These are phyloP conservation scores for Notodonta dromedarius DNA, from an alignment of 2,888 invertebrate species.

Conservation along the genomic window DNA sequence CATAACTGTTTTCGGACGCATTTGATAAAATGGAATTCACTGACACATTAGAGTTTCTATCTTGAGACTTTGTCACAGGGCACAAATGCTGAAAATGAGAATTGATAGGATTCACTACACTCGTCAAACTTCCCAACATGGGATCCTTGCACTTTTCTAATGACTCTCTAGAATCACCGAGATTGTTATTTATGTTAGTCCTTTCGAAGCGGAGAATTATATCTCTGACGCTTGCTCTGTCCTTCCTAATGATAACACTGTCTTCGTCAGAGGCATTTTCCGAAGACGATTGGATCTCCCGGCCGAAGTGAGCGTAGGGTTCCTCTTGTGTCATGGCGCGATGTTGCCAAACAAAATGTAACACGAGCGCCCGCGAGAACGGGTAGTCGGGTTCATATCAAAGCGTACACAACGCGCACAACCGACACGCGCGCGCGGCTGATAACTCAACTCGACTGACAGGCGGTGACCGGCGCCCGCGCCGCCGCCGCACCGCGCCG, in stretches of 20 bases:
- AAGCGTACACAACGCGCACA: constrained; percentile 56
- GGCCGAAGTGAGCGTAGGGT: constrained; percentile 58
- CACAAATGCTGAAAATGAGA: constrained; percentile 68
- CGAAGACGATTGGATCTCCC: constrained; percentile 62
- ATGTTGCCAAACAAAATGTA: constrained; percentile 53
- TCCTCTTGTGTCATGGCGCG: constrained; percentile 75
- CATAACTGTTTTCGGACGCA: constrained; percentile 74
- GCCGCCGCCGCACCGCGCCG: constrained; percentile 44
- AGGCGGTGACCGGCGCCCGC: constrained; percentile 48
- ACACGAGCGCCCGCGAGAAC: constrained; percentile 61
- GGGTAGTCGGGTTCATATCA: constrained; percentile 70
- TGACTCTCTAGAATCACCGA: constrained; percentile 67
- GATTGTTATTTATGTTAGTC: constrained; percentile 54
- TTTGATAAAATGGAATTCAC: constrained; percentile 80
- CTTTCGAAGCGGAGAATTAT: constrained; percentile 78
- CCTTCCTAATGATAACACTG: constrained; percentile 65
- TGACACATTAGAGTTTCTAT: constrained; percentile 77
- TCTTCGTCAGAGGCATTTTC: constrained; percentile 68
- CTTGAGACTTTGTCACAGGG: constrained; percentile 69
- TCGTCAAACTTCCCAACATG: constrained; percentile 67
- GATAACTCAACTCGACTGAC: constrained; percentile 61
- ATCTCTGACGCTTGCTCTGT: constrained; percentile 70
- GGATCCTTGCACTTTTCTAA: constrained; percentile 65
- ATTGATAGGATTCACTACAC: constrained; percentile 72
- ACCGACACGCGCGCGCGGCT: constrained; percentile 62